Conservation (phyloP, 1,140 invertebrate species). For the Scylla paramamosain region DNA sequence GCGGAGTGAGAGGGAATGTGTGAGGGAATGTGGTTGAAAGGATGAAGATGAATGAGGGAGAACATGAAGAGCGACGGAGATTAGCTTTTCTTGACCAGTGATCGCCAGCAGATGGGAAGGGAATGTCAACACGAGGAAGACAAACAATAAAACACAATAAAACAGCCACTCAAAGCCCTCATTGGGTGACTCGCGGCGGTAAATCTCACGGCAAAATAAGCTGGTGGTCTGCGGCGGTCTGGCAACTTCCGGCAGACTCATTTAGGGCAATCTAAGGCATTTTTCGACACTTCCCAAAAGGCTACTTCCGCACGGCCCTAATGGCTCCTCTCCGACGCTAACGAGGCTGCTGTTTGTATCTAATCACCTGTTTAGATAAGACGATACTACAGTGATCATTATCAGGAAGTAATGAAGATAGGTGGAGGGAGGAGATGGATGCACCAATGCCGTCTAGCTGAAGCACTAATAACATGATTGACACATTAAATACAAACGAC, state of each 20-base stretch:
- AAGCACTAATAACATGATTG: no score
- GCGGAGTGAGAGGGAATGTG: no score
- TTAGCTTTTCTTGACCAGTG: no score
- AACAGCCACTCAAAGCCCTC: neutral
- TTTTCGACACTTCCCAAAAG: slow-evolving; percentile 5
- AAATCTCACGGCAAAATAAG: neutral
- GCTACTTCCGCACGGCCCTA: neutral
- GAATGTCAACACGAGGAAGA: no score
- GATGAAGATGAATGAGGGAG: no score
- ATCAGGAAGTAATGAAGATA: neutral
- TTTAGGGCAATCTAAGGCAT: neutral
- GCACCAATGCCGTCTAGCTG: no score
- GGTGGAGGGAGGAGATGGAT: neutral
- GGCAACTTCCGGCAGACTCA: neutral
- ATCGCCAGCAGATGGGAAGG: no score
- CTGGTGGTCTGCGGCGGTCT: neutral
- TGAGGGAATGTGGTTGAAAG: no score
- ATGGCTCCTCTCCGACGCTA: neutral
- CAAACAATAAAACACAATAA: no score
- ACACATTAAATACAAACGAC: no score
- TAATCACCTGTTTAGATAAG: neutral
- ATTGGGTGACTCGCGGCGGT: neutral
- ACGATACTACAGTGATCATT: neutral
- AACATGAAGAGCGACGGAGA: no score
- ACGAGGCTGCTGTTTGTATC: neutral